Evolutionary conservation across 2,888 invertebrate genomes (phyloP).

Genomic region (Hetaerina titia): DNA sequence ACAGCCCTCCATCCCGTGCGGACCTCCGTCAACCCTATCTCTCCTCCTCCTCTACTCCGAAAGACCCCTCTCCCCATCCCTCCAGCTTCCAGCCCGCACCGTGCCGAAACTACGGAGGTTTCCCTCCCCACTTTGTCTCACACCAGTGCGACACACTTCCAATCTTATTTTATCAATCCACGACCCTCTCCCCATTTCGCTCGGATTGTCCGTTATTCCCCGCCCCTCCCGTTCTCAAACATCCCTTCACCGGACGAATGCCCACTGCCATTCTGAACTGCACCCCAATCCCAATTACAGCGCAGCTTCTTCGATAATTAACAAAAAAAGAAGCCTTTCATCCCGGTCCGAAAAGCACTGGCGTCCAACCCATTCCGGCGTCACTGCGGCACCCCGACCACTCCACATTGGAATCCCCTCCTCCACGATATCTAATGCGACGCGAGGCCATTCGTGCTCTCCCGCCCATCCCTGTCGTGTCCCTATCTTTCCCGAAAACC

Average conservation of each 20-base stretch:
- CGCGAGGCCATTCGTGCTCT: not conserved
- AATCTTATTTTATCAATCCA: constrained; percentile 33
- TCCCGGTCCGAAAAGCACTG: not conserved
- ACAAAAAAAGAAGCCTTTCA: constrained; percentile 8
- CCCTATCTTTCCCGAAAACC: not conserved
- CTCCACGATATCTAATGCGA: not conserved
- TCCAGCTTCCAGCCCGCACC: not conserved
- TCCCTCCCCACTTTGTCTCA: not conserved
- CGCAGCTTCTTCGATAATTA: not conserved
- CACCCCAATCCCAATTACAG: constrained; percentile 8
- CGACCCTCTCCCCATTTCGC: constrained; percentile 23
- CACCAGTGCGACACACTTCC: not conserved
- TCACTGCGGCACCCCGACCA: not conserved
- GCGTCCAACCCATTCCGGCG: not conserved
- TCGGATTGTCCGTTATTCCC: not conserved
- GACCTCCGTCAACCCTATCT: constrained; percentile 68
- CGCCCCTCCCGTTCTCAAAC: not conserved
- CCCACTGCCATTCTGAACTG: not conserved
- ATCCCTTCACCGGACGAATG: not conserved
- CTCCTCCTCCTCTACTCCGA: constrained; percentile 68
- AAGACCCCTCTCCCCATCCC: not conserved
- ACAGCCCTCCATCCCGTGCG: not conserved
- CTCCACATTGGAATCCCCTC: not conserved
- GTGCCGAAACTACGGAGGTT: not conserved
- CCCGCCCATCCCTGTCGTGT: not conserved